Evolutionary conservation across 2,113 vertebrate species (phyloP).

Genomic region (Scomber colias): DNA sequence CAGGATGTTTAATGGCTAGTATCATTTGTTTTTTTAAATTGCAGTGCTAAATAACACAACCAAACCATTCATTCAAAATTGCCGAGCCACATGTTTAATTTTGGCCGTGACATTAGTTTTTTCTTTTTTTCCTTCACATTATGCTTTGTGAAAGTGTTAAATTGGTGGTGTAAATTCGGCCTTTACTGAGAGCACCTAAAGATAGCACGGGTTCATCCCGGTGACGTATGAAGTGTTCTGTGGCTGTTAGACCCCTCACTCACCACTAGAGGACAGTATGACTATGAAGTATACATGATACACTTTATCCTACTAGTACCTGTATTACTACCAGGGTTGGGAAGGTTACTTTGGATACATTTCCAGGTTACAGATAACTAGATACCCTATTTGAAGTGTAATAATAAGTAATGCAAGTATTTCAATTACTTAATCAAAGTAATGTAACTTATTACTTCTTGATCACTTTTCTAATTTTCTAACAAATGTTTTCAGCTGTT

Average conservation of each 20-base stretch:
- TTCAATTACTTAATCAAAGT: too few species aligned
- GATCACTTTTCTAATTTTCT: too few species aligned
- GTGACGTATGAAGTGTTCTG: not conserved
- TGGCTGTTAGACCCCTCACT: not conserved
- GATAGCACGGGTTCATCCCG: slow-evolving; percentile 10
- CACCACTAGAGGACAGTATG: slow-evolving; percentile 20
- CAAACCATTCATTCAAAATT: not conserved
- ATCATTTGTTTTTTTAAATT: too few species aligned
- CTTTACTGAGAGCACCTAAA: slow-evolving; percentile 27
- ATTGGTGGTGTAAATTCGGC: rapidly evolving
- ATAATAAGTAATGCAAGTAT: too few species aligned
- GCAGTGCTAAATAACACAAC: not conserved
- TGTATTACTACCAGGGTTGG: too few species aligned
- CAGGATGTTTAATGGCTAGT: not conserved
- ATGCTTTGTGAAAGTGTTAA: too few species aligned
- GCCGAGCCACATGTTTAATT: not conserved
- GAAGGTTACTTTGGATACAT: too few species aligned
- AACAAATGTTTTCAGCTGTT: too few species aligned
- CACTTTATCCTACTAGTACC: not conserved
- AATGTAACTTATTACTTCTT: too few species aligned
- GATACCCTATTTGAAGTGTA: too few species aligned
- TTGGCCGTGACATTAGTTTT: not conserved
- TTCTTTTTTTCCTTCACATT: not conserved
- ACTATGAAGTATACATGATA: not conserved
- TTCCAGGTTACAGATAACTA: too few species aligned